phyloP scores from a whole-genome alignment of 2,113 vertebrate genomes.

The Carassius gibelio region DNA sequence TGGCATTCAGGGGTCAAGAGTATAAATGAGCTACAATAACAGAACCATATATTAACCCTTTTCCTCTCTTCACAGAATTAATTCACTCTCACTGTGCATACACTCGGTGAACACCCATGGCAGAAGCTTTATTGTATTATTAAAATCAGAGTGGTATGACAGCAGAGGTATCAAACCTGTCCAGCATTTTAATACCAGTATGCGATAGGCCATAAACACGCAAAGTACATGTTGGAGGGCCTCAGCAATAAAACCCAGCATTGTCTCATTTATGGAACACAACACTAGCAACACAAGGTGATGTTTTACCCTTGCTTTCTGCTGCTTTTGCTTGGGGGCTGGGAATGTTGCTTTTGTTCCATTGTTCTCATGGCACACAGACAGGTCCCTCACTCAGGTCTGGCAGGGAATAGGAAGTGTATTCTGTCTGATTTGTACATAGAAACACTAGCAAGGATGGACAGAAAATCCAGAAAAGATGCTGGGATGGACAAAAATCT shows the following conservation, averaged over 20 bases:
- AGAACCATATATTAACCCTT: constrained; percentile 75
- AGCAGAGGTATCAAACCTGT: constrained; percentile 75
- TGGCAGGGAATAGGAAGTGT: not conserved
- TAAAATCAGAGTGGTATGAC: constrained; percentile 77
- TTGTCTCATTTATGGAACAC: constrained; percentile 80
- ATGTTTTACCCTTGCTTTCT: constrained; percentile 70
- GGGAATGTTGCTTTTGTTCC: constrained; percentile 44
- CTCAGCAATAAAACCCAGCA: constrained; percentile 76
- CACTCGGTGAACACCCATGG: constrained; percentile 51
- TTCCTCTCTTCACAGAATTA: constrained; percentile 54
- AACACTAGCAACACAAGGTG: constrained; percentile 71
- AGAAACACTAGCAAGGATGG: not conserved
- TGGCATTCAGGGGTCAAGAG: constrained; percentile 66
- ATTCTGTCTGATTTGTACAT: constrained; percentile 1
- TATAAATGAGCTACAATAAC: constrained; percentile 69
- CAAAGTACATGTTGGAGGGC: constrained; percentile 63
- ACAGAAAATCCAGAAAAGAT: not conserved
- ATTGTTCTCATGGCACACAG: constrained; percentile 7
- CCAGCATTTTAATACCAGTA: constrained; percentile 77
- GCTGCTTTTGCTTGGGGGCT: constrained; percentile 46
- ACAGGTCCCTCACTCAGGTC: constrained; percentile 13
- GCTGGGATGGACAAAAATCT: not conserved
- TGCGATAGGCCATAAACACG: constrained; percentile 71
- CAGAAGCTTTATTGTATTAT: constrained; percentile 78
- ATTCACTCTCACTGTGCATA: constrained; percentile 48